Percentiles rank a stretch among this genome's conserved stretches.
These are phyloP conservation scores for Gandaritis pyraliata DNA, from an alignment of 2,888 invertebrate species.

Conservation along the genomic window DNA sequence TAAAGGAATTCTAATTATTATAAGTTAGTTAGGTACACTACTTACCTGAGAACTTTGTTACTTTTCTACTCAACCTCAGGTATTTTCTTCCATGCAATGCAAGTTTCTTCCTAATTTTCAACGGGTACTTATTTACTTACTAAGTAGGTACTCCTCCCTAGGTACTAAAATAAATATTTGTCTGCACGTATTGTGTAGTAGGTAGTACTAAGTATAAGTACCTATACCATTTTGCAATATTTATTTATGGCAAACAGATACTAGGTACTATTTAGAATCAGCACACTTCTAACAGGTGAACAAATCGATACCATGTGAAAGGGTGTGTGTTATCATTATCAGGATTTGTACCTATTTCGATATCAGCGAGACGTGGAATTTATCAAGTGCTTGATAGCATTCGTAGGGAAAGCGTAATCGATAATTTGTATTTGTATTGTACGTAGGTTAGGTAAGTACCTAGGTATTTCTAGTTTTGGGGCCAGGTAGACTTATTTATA, in stretches of 20 bases:
- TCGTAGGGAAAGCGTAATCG: constrained; percentile 54
- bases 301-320: constrained; percentile 74
- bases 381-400: constrained; percentile 66
- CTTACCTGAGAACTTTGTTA: too few species aligned
- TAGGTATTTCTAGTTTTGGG: constrained; percentile 23
- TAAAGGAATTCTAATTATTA: too few species aligned
- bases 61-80: too few species aligned
- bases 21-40: too few species aligned
- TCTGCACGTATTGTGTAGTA: too few species aligned
- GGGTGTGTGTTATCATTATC: constrained; percentile 71
- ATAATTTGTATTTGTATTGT: constrained; percentile 44
- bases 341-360: constrained; percentile 49
- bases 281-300: constrained; percentile 62
- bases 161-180: too few species aligned
- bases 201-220: too few species aligned
- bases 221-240: constrained; percentile 33
- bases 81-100: too few species aligned
- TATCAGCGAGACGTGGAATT: constrained; percentile 66
- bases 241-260: constrained; percentile 24
- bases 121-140: too few species aligned
- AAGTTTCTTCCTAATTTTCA: too few species aligned
- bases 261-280: constrained; percentile 29
- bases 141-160: too few species aligned
- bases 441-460: too few species aligned
- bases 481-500: constrained; percentile 4